A percentile compares a stretch with the other conserved stretches of the same genome.
Evolutionary conservation across 2,113 vertebrate species (phyloP).

Genomic region (Equus quagga): DNA sequence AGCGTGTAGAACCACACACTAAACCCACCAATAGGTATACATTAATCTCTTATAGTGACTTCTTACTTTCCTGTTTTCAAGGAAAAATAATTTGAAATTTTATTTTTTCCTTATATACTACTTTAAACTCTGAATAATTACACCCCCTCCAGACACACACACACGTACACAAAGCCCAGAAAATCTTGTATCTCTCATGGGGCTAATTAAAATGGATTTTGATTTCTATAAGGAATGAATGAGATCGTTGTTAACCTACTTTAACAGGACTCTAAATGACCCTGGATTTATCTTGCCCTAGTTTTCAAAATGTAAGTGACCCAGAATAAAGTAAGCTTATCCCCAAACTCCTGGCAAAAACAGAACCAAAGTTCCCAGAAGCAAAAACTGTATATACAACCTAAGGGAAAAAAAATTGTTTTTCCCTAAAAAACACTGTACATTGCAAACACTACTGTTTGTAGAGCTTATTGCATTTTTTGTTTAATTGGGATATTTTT

Average conservation of each 20-base stretch:
- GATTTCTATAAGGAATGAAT: slow-evolving; percentile 86
- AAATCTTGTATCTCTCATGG: slow-evolving; percentile 80
- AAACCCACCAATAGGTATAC: neutral
- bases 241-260: slow-evolving; percentile 87
- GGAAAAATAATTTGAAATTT: slow-evolving; percentile 58
- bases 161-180: slow-evolving; percentile 74
- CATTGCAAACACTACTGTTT: neutral
- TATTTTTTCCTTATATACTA: slow-evolving; percentile 55
- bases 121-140: slow-evolving; percentile 80
- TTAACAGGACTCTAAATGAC: slow-evolving; percentile 82
- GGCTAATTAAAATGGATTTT: slow-evolving; percentile 88
- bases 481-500: slow-evolving; percentile 26
- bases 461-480: slow-evolving; percentile 37
- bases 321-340: slow-evolving; percentile 84
- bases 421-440: slow-evolving; percentile 35
- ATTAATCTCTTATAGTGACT: neutral
- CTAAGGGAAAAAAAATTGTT: neutral
- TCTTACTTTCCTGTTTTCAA: slow-evolving; percentile 64
- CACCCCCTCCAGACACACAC: neutral
- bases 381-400: slow-evolving; percentile 31
- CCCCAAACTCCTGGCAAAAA: slow-evolving; percentile 45
- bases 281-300: slow-evolving; percentile 86
- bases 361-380: slow-evolving; percentile 66
- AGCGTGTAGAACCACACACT: neutral
- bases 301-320: slow-evolving; percentile 85